Percentiles rank a stretch among this genome's conserved stretches.
These are phyloP conservation scores for Lissocephala sabroskyi DNA, from an alignment of 2,888 invertebrate genomes.

Conservation along the genomic window DNA sequence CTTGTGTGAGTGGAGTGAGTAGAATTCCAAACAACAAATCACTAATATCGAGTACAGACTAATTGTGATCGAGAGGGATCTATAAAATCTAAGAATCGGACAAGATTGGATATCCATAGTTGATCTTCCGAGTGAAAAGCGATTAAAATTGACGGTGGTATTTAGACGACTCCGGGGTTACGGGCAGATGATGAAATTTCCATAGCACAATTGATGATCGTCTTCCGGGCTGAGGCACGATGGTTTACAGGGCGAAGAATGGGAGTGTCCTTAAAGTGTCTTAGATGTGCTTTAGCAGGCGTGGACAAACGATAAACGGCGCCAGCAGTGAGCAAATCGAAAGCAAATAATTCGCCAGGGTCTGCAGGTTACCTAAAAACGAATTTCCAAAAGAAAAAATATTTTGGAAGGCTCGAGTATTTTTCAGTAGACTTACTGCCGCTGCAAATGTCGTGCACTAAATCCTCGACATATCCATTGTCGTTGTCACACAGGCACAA, in stretches of 20 bases:
- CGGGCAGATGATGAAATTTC: conserved; percentile 32
- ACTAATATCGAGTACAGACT: conserved; percentile 32
- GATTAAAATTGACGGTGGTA: conserved; percentile 65
- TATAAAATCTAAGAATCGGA: conserved; percentile 36
- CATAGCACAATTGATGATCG: conserved; percentile 46
- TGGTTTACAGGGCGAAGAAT: neutral
- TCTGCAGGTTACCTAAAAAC: conserved; percentile 50
- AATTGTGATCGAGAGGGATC: conserved; percentile 24
- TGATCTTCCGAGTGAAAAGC: conserved; percentile 47
- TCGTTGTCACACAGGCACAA: conserved; percentile 77
- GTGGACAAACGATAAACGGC: conserved; percentile 55
- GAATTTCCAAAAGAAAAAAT: neutral
- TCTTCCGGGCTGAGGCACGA: conserved; percentile 6
- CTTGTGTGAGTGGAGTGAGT: no score
- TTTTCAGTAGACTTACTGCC: conserved; percentile 68
- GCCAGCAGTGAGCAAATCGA: conserved; percentile 52
- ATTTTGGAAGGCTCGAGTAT: neutral
- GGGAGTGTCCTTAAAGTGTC: conserved; percentile 15
- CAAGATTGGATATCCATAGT: conserved; percentile 17
- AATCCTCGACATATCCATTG: conserved; percentile 77
- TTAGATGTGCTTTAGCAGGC: conserved; percentile 59
- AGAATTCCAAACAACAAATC: neutral
- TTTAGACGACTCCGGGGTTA: conserved; percentile 27
- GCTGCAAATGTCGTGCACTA: conserved; percentile 76
- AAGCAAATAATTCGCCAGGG: conserved; percentile 50